Evolutionary conservation across 2,113 vertebrate genomes (phyloP).

Genomic region (Irena cyanogastra): DNA sequence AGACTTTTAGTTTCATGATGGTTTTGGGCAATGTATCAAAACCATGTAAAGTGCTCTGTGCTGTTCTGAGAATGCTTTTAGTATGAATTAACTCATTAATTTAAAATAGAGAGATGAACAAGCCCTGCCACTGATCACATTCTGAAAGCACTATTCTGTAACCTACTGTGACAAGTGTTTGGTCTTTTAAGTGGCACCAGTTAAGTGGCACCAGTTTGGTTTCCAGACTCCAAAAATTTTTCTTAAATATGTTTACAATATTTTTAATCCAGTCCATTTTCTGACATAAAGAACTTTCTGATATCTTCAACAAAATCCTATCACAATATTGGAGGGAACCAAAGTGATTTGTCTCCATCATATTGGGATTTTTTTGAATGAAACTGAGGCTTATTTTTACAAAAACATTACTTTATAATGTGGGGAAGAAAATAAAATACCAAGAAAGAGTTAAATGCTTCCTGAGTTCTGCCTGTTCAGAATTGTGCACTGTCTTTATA

Average conservation of each 20-base stretch:
- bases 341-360: neutral
- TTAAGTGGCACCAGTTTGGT: neutral
- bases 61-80: neutral
- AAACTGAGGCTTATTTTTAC: neutral
- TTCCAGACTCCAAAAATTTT: neutral
- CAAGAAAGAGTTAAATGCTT: neutral
- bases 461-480: neutral
- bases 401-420: neutral
- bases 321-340: neutral
- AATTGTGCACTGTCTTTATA: neutral
- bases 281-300: neutral
- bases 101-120: neutral
- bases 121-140: neutral
- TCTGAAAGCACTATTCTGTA: neutral
- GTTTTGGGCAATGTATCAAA: neutral
- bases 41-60: neutral
- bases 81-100: neutral
- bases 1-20: neutral
- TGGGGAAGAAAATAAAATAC: neutral
- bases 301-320: neutral
- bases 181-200: neutral
- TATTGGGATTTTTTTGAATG: neutral
- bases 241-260: neutral
- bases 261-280: neutral
- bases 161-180: neutral